Evolutionary conservation across 2,888 invertebrate genomes (phyloP).

Genomic region (Notodonta dromedarius): DNA sequence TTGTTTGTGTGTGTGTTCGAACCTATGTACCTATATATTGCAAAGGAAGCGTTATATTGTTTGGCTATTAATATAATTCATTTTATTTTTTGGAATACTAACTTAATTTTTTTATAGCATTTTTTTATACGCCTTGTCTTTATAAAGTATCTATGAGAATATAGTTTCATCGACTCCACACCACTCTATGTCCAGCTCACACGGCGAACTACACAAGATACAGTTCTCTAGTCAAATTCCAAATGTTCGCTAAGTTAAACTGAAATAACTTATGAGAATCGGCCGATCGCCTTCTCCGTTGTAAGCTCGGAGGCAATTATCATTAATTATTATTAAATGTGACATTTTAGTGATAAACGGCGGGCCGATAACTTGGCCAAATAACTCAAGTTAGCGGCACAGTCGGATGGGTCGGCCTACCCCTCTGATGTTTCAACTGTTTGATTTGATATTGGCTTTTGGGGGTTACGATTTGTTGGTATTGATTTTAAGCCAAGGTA

Average conservation of each 20-base stretch:
- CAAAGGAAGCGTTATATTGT: too few relatives aligned
- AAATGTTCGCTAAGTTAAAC: slow-evolving; percentile 76
- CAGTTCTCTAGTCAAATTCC: slow-evolving; percentile 81
- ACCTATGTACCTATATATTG: too few relatives aligned
- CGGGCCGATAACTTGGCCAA: slow-evolving; percentile 79
- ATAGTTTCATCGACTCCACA: slow-evolving; percentile 14
- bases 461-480: slow-evolving; percentile 39
- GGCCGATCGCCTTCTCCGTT: slow-evolving; percentile 80
- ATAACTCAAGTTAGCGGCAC: slow-evolving; percentile 70
- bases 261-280: slow-evolving; percentile 82
- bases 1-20: too few relatives aligned
- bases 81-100: too few relatives aligned
- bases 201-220: slow-evolving; percentile 77
- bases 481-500: slow-evolving; percentile 22
- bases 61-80: too few relatives aligned
- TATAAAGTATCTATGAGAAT: slow-evolving; percentile 12
- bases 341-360: slow-evolving; percentile 80
- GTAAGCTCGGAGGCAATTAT: slow-evolving; percentile 83
- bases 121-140: too few relatives aligned
- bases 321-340: slow-evolving; percentile 85
- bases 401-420: slow-evolving; percentile 41
- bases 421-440: slow-evolving; percentile 50
- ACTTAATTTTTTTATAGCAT: too few relatives aligned
- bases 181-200: slow-evolving; percentile 36
- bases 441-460: slow-evolving; percentile 58